Percentiles rank a stretch among this genome's conserved stretches.
These are phyloP conservation scores for Ptilonorhynchus violaceus DNA, from an alignment of 2,113 vertebrate genomes.

Conservation along the genomic window DNA sequence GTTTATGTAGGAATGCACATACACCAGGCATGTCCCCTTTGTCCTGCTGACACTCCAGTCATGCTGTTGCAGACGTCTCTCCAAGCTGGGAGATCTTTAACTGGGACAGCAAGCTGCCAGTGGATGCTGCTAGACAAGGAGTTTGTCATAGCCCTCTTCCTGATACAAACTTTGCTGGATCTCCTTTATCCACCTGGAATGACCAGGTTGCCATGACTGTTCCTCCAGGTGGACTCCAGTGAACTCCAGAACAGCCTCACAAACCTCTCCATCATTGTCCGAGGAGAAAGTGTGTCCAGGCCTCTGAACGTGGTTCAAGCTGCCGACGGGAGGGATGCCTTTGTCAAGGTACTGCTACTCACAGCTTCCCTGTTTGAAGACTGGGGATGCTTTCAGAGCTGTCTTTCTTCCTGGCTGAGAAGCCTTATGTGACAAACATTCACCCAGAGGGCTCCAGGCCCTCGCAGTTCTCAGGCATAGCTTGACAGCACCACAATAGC, in stretches of 20 bases:
- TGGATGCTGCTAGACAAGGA: neutral
- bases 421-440: neutral
- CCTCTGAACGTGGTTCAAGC: conserved; percentile 83
- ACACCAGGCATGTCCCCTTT: neutral
- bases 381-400: neutral
- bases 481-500: neutral
- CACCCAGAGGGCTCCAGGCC: neutral
- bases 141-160: neutral
- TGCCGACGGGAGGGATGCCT: conserved; percentile 85
- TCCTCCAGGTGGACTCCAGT: conserved; percentile 79
- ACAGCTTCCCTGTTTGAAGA: neutral
- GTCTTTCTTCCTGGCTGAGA: neutral
- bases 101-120: neutral
- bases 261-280: conserved; percentile 84
- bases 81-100: neutral
- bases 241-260: conserved; percentile 81
- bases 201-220: neutral
- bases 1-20: neutral
- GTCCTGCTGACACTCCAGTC: neutral
- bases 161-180: neutral
- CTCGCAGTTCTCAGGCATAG: neutral
- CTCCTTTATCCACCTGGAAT: neutral
- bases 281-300: conserved; percentile 85
- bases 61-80: neutral
- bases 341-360: conserved; percentile 84